Evolutionary conservation across 1,140 invertebrate species (phyloP).

Genomic region (Kradibia gibbosae): DNA sequence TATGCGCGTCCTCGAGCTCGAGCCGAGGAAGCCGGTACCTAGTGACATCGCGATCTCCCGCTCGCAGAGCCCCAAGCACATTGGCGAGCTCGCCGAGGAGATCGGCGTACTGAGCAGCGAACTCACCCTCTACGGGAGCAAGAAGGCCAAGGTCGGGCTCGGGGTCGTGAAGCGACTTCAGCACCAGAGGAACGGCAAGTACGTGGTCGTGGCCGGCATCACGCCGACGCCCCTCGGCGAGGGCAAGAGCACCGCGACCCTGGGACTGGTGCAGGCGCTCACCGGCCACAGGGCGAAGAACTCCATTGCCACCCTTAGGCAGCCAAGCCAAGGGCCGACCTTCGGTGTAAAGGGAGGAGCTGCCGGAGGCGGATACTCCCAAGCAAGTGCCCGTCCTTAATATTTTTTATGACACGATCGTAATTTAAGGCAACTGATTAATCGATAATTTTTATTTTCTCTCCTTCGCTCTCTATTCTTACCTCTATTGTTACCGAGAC

Average conservation of each 20-base stretch:
- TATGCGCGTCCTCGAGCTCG: conserved; percentile 76
- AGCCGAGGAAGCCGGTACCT: conserved; percentile 79
- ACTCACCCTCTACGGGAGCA: conserved; percentile 92
- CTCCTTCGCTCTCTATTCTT: too few species aligned
- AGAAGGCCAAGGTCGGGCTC: conserved; percentile 96
- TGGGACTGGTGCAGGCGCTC: conserved; percentile 95
- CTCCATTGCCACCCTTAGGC: conserved; percentile 95
- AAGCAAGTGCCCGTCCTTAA: conserved; percentile 64
- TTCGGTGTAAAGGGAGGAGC: conserved; percentile 99
- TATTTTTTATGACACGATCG: neutral
- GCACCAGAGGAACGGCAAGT: conserved; percentile 86
- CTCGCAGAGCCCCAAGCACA: conserved; percentile 90
- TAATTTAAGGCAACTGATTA: too few species aligned
- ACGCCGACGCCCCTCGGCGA: conserved; percentile 98
- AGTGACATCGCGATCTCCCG: conserved; percentile 94
- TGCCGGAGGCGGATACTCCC: conserved; percentile 94
- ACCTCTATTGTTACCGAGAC: too few species aligned
- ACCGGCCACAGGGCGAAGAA: conserved; percentile 89
- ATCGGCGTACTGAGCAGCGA: conserved; percentile 88
- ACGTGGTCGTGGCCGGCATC: conserved; percentile 96
- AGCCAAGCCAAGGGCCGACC: conserved; percentile 98
- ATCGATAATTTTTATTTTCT: too few species aligned
- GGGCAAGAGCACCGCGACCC: conserved; percentile 96
- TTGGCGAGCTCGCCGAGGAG: conserved; percentile 84
- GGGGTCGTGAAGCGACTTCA: conserved; percentile 84